Evolutionary conservation across 2,888 invertebrate genomes (phyloP), one percentile per base, ranked within the genome.

Genomic region (Nemotelus pantherinus): DNA sequence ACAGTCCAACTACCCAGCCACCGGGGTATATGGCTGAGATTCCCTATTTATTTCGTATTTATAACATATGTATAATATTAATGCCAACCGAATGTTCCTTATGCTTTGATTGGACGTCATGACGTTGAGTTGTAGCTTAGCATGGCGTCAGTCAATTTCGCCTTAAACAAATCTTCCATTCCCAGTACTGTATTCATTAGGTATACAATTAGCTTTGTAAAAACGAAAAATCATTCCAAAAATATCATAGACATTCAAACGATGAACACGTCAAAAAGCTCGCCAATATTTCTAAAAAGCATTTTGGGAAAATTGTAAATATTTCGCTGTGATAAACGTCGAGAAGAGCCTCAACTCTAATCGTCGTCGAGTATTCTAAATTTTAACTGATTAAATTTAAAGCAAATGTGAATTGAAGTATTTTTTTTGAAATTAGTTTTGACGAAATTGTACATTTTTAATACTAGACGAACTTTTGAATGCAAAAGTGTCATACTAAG

Each of bases 151-250:
- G 4, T 57, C 57, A 57, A 57, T 25, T 10, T 25, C 25, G 57
- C 57, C 57, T 57, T 57, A 57, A 57, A 57, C 25, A n/a, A 60
- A 6, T 60, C 60, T 60, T 60, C 60, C 60, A 60, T 60, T 60
- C 60, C 60, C 25, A 60, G 25, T 58, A 60, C 25, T 7, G 60
- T 60, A 60, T 60, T 60, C 39, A 60, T 60, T 60, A 60, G 60
- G 7, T 25, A 25, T 25, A 25, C 25, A 25, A 7, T 4, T 60
- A 60, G 60, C 25, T 60, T 7, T 4, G 3, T 7, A 25, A 25
- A 25, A 25, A 25, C 25, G 25, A 25, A 25, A 43, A 25, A n/a
- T 25, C 60, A 60, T 60, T 60, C 60, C 60, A 60, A 60, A 60
- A 39, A 60, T 39, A 60, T 60, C 41, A n/a, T 41, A 6, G 25